A percentile compares a stretch with the other conserved stretches of the same genome.
Evolutionary conservation across 2,113 vertebrate species (phyloP).

Genomic region (Lethenteron camtschaticum): DNA sequence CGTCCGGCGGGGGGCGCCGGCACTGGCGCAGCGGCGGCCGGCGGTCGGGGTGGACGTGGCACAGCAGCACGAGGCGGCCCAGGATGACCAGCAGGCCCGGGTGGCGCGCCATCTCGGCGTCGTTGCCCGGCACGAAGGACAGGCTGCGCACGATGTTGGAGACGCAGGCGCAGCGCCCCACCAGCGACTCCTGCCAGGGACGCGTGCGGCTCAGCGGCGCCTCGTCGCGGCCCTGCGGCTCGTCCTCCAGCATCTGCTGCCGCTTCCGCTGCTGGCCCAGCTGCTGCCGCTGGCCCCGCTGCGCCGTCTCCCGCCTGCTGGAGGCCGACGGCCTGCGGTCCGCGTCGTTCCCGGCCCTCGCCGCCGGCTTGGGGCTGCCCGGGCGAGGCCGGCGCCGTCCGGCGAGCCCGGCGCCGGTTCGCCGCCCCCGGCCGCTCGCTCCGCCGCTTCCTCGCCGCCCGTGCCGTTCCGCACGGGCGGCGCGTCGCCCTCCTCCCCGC

Average conservation of each 20-base stretch:
- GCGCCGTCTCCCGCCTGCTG: background rate
- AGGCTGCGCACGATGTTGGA: slow-evolving; percentile 95
- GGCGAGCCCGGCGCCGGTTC: slow-evolving; percentile 26
- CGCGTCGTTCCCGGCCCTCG: no score
- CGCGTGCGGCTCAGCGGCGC: slow-evolving; percentile 63
- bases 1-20: background rate
- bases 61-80: slow-evolving; percentile 73
- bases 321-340: background rate
- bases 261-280: slow-evolving; percentile 15
- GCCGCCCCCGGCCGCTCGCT: slow-evolving; percentile 17
- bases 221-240: slow-evolving; percentile 97
- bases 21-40: slow-evolving; percentile 29
- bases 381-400: no score
- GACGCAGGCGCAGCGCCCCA: slow-evolving; percentile 73
- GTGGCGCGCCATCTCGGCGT: slow-evolving; percentile 95
- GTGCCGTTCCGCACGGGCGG: slow-evolving; percentile 47
- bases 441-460: slow-evolving; percentile 36
- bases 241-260: slow-evolving; percentile 66
- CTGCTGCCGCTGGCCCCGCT: background rate
- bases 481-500: slow-evolving; percentile 30
- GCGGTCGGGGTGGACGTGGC: slow-evolving; percentile 84
- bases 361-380: no score
- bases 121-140: slow-evolving; percentile 87
- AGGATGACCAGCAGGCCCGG: slow-evolving; percentile 75
- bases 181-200: slow-evolving; percentile 86